Base-by-base conservation (phyloP, 2,797 vertebrate genomes). In the Amblyopsis hoosieri region DNA sequence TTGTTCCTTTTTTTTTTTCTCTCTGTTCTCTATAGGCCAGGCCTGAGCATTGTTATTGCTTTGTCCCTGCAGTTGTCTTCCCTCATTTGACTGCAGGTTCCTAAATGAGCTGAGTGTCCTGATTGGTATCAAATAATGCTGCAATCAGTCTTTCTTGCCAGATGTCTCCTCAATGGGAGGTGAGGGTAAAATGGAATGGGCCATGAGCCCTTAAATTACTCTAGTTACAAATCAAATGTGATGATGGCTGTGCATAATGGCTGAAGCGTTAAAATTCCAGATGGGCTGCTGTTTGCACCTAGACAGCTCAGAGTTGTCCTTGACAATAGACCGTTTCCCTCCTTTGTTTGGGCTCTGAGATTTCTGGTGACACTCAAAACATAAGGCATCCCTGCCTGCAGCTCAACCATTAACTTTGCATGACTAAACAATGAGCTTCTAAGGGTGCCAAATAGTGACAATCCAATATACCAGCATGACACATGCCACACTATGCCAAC, bases 81-180 rank as follows among this genome's bases (percentile, higher is more conserved):
- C 57, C 50, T 79, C 37, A 23, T 69, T 76, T 80, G 69, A 82
- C 63, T 0, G 78, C 79, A 69, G 52, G 45, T 83, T 86, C 80
- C 64, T 80, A 82, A 86, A 82, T 71, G 71, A 80, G 71, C 29
- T 45, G 67, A 75, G 65, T 74, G 61, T 75, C 73, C 68, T 70
- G 62, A 83, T 89, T 64, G 54, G 66, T 76, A 37, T 78, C 66
- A 83, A 81, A 85, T 83, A 80, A 69, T 15, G 54, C 72, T 51
- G 60, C 50, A 67, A 71, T 54, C 46, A 52, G 50, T 69, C 7
- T 53, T 48, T 13, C 19, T 46, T 49, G 55, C 69, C 45, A 51
- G 2, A 1, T 14, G 6, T 45, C 54, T 51, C 14, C 17, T 54
- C 4, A 0, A 8, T 57, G 50, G 56, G 23, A 58, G 71, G 68